Base-by-base conservation (phyloP, 2,888 invertebrate species). In the Tachina grossa region DNA sequence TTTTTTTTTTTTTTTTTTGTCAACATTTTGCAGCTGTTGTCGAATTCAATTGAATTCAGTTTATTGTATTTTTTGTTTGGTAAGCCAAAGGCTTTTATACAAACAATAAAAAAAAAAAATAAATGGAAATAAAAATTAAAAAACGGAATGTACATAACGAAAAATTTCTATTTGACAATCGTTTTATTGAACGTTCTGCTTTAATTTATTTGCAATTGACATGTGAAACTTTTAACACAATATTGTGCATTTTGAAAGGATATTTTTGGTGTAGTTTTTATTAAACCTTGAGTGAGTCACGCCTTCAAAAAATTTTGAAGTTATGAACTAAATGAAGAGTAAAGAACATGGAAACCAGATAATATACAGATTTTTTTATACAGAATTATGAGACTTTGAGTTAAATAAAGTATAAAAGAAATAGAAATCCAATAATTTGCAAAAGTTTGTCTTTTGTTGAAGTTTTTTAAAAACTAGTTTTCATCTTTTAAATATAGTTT, bases 131-230 rank as follows among this genome's bases (percentile, higher is more conserved):
- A 49, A 49, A 63, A 53, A 49, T 19, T 11, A 47, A 66, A 61
- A 55, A 63, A 22, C 2, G 10, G 22, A 69, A 66, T 16, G 14
- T 6, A 49, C 13, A 69, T 51, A 74, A 74, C 81, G 81, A 81
- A 85, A 31, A 81, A 82, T 43, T 77, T 85, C 82, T 68, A 51
- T 79, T 78, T 82, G 75, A 82, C 85, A 82, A 82, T 82, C 57
- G 85, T 77, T 85, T 75, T 81, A 81, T 81, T 82, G 85, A 85
- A 85, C 68, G 45, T 72, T 85, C 61, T 82, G 59, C 57, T 82
- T 82, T 75, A 78, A 85, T 85, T 85, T 85, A 82, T 85, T 82
- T 85, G 74, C 74, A 65, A 82, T 75, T 85, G 85, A 85, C 82
- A 85, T 85, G 85, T 85, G 82, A 78, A 63, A 74, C 61, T 81